phyloP scores from a whole-genome alignment of 2,888 invertebrate species.

The Dorcus parallelipipedus region DNA sequence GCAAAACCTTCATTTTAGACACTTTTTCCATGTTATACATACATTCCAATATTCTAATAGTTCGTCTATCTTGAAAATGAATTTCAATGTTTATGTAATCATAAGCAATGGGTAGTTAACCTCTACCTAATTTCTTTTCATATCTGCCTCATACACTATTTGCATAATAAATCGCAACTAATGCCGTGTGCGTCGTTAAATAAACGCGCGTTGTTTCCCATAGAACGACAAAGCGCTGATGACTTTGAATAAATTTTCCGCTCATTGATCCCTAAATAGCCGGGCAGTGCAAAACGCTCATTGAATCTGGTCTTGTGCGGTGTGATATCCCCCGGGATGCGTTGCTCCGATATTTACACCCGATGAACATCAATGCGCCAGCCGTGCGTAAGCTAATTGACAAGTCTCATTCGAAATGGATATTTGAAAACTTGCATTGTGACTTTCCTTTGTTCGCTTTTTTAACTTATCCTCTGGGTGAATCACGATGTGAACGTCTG shows the following conservation, averaged over 20 bases:
- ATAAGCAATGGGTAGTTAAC: too few species aligned
- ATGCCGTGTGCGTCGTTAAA: conserved; percentile 14
- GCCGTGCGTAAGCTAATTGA: conserved; percentile 36
- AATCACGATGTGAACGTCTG: too few species aligned
- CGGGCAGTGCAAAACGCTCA: conserved; percentile 41
- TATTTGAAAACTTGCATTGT: conserved; percentile 35
- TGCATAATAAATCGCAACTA: too few species aligned
- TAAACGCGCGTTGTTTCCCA: conserved; percentile 29
- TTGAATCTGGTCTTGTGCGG: conserved; percentile 32
- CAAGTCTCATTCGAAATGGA: conserved; percentile 35
- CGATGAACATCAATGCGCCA: conserved; percentile 36
- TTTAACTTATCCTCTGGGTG: too few species aligned
- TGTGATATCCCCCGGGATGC: conserved; percentile 33
- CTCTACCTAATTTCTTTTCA: too few species aligned
- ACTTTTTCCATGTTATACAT: too few species aligned
- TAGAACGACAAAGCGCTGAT: conserved; percentile 31
- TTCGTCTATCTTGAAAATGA: too few species aligned
- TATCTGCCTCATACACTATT: too few species aligned
- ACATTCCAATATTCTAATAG: too few species aligned
- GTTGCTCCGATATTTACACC: conserved; percentile 38
- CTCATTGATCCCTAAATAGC: conserved; percentile 46
- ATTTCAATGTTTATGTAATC: too few species aligned
- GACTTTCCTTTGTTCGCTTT: neutral
- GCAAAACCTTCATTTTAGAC: too few species aligned
- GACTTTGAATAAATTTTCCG: conserved; percentile 46